Evolutionary conservation across 2,888 invertebrate species (phyloP), one percentile per base, ranked within the genome.

Genomic region (Idaea dimidiata): DNA sequence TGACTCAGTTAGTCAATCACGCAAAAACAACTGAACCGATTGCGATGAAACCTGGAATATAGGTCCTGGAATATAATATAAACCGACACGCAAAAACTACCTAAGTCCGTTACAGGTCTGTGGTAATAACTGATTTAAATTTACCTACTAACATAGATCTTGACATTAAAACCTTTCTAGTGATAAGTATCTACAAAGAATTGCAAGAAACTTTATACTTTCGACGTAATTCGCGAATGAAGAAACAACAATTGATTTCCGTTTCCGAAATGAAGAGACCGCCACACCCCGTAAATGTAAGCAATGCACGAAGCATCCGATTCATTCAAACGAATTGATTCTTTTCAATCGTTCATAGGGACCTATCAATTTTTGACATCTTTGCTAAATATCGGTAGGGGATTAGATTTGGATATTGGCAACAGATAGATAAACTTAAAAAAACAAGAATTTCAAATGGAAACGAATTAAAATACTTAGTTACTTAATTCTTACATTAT

Each of bases 191-290:
- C 24, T 24, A 53, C 60, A 59, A 62, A 73, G 64, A 72, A 75
- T 78, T 74, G 77, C 76, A 74, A 75, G 89, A 82, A 90, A 89
- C 76, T 68, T 73, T 81, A 90, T 84, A 87, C 84, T 82, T 84
- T 79, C 74, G 76, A 67, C 74, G 71, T 74, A 73, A 75, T 81
- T 75, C 69, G 72, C 66, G 68, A 69, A 62, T 68, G 67, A 68
- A 78, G 72, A 82, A 71, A 78, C 77, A 80, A 89, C 89, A 91
- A 89, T 88, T 79, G 85, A 87, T 80, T 86, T 91, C 90, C 91
- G 91, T 76, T 91, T 89, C 89, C 88, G 82, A 76, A 76, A 74
- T 88, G 89, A 90, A 87, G 90, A 82, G 80, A 73, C 75, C 64
- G 76, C 82, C 86, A 84, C 89, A 83, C 91, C 87, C 83, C 77